A percentile compares a stretch with the other conserved stretches of the same genome.
Evolutionary conservation across 1,140 invertebrate species (phyloP).

Genomic region (Grapholita molesta): DNA sequence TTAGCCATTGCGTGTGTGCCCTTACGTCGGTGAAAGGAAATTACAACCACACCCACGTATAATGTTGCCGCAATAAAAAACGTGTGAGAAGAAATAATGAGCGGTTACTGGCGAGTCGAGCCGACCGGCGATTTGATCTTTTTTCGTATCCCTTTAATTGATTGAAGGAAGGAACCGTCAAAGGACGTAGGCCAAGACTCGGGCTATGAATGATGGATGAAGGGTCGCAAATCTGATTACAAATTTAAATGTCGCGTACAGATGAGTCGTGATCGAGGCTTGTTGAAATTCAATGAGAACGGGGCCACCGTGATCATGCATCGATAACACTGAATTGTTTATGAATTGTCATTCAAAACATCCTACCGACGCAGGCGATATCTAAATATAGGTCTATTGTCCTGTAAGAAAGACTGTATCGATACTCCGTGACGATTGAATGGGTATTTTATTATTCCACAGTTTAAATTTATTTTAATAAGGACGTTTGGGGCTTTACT

Average conservation of each 20-base stretch:
- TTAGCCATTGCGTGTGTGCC: conserved; percentile 71
- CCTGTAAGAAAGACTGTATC: background rate
- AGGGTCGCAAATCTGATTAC: conserved; percentile 57
- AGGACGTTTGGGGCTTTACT: background rate
- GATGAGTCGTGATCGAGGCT: conserved; percentile 48
- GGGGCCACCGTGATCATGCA: conserved; percentile 46
- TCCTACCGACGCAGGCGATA: conserved; percentile 4
- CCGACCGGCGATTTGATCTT: conserved; percentile 60
- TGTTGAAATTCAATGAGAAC: conserved; percentile 59
- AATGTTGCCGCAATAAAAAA: conserved; percentile 78
- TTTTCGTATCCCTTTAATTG: conserved; percentile 64
- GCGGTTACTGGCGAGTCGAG: conserved; percentile 73
- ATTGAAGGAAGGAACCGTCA: conserved; percentile 53
- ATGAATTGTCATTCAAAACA: conserved; percentile 50
- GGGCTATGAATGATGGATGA: conserved; percentile 65
- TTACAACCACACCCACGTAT: conserved; percentile 78
- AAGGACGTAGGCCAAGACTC: conserved; percentile 24
- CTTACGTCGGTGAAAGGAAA: conserved; percentile 77
- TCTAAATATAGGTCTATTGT: conserved; percentile 5
- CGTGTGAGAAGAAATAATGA: conserved; percentile 77
- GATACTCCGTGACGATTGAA: background rate
- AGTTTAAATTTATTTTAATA: background rate
- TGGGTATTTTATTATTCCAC: background rate
- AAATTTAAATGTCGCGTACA: conserved; percentile 67
- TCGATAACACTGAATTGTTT: conserved; percentile 35